phyloP scores from a whole-genome alignment of 2,797 vertebrate genomes.

The Labeo calbasu region DNA sequence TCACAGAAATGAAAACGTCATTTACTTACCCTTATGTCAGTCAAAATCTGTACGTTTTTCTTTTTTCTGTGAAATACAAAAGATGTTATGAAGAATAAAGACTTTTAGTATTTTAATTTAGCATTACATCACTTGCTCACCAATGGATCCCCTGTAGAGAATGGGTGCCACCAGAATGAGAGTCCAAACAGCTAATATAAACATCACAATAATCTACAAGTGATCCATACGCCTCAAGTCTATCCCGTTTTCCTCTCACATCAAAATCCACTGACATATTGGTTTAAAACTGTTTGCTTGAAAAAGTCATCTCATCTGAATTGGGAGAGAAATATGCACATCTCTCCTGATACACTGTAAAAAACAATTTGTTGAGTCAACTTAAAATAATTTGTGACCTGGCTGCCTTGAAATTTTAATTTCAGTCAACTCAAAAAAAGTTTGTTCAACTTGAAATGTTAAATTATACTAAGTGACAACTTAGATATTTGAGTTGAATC shows the following conservation, averaged over 20 bases:
- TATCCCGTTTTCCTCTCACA: background rate
- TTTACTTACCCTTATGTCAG: background rate
- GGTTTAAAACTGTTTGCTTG: background rate
- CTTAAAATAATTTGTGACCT: too few relatives aligned
- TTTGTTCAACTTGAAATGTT: too few relatives aligned
- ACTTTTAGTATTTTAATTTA: background rate
- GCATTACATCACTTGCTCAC: background rate
- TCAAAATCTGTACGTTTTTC: background rate
- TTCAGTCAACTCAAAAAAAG: too few relatives aligned
- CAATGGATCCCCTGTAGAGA: background rate
- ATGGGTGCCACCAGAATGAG: background rate
- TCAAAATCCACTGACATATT: background rate
- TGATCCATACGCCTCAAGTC: background rate
- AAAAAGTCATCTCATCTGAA: background rate
- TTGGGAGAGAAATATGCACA: background rate
- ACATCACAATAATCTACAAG: background rate
- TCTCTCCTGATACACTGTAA: too few relatives aligned
- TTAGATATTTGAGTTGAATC: too few relatives aligned
- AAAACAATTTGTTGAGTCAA: too few relatives aligned
- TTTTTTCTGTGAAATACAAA: background rate
- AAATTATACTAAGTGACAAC: too few relatives aligned
- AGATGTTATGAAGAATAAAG: background rate
- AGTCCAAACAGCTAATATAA: background rate
- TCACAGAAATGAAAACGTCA: background rate
- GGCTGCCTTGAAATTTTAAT: too few relatives aligned